phyloP scores from a whole-genome alignment of 2,113 vertebrate species.

The Odontesthes bonariensis region DNA sequence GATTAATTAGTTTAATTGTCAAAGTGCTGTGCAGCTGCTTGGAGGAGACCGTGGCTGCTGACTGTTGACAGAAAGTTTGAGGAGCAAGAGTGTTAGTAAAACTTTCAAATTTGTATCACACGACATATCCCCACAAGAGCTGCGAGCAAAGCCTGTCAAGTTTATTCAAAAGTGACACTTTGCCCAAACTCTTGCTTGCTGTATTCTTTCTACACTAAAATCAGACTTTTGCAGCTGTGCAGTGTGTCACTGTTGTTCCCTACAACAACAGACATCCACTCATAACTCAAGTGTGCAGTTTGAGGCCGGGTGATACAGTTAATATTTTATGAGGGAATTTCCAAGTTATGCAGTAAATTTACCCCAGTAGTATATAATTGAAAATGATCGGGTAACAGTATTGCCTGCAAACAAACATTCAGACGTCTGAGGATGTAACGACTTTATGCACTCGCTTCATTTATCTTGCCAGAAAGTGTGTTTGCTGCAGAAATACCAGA shows the following conservation, averaged over 20 bases:
- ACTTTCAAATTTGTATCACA: background rate
- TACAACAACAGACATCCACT: background rate
- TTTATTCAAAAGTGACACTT: too few relatives aligned
- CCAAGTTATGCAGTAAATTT: background rate
- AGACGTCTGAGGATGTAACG: background rate
- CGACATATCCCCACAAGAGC: background rate
- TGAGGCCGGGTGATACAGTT: background rate
- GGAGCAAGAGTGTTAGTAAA: background rate
- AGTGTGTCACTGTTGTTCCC: background rate
- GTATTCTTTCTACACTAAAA: too few relatives aligned
- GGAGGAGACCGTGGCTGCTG: background rate
- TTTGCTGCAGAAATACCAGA: background rate
- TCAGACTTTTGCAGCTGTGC: background rate
- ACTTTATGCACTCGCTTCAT: background rate
- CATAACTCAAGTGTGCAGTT: background rate
- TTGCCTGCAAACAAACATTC: background rate
- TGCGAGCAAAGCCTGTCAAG: background rate
- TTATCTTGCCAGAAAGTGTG: background rate
- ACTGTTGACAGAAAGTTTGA: background rate
- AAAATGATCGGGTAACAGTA: background rate
- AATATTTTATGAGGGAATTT: too few relatives aligned
- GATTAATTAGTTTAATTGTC: background rate
- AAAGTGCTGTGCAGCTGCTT: background rate
- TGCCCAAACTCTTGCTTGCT: too few relatives aligned
- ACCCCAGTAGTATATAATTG: background rate